Percentiles rank a stretch among this genome's conserved stretches.
phyloP scores from a whole-genome alignment of 2,113 vertebrate genomes.

The Ancistrus triradiatus region DNA sequence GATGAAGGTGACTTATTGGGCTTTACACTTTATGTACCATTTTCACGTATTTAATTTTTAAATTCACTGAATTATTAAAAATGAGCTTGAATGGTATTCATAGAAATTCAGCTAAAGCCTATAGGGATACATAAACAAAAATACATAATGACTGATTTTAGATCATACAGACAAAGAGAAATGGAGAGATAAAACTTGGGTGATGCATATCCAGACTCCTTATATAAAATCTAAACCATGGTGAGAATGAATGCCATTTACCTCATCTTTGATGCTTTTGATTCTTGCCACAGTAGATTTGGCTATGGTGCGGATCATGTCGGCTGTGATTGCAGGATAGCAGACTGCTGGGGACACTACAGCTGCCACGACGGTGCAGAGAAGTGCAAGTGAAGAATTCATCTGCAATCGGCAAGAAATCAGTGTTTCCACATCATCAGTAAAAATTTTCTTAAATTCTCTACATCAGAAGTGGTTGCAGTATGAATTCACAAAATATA shows the following conservation, averaged over 20 bases:
- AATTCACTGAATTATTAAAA: too few species aligned
- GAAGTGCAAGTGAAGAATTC: constrained; percentile 13
- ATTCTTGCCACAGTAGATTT: constrained; percentile 29
- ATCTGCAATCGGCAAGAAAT: constrained; percentile 25
- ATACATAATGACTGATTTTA: too few species aligned
- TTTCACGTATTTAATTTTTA: too few species aligned
- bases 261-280: constrained; percentile 41
- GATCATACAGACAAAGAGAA: too few species aligned
- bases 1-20: too few species aligned
- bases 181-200: too few species aligned
- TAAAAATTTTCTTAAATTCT: not conserved
- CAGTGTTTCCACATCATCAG: not conserved
- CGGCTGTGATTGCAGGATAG: constrained; percentile 20
- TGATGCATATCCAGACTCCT: too few species aligned
- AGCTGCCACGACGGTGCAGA: constrained; percentile 5
- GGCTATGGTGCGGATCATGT: constrained; percentile 20
- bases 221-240: not conserved
- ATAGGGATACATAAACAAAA: too few species aligned
- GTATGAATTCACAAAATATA: not conserved
- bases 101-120: too few species aligned
- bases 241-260: not conserved
- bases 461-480: not conserved
- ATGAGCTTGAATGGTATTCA: too few species aligned
- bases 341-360: constrained; percentile 3
- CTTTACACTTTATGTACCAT: too few species aligned